Evolutionary conservation across 2,797 vertebrate genomes (phyloP), one percentile per base, ranked within the genome.

Genomic region (Hoplostethus mediterraneus): DNA sequence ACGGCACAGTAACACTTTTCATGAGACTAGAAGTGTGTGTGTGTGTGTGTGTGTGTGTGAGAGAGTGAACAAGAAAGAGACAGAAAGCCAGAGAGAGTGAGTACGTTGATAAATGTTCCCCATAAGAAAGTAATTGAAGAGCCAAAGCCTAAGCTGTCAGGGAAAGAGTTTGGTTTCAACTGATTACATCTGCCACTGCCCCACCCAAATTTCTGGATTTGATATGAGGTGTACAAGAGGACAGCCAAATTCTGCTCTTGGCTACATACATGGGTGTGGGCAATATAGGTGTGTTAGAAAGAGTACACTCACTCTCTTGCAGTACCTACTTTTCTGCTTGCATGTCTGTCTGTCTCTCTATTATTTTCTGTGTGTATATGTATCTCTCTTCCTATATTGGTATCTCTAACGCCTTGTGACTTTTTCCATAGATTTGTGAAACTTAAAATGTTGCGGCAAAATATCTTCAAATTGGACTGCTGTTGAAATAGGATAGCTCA

Each of bases 121-220:
- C 28, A 77, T 80, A 57, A 74, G 31, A 56, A 65, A 63, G 67
- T 68, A 49, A 68, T 49, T 48, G 58, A 52, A 64, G 68, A 63
- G 49, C 71, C 66, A 36, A 6, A 38, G 33, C 62, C 5, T n/a
- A 31, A 28, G 63, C 40, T 45, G 60, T 73, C 63, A 62, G 63
- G 45, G 70, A 48, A 77, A 73, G 75, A 63, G 30, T 84, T 87
- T 65, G 65, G 66, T 87, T 88, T 87, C 77, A 82, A 51, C 21
- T 79, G 51, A 81, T 79, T 72, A 82, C 38, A 54, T 54, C 79
- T 71, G 53, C 49, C 12, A 6, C 30, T 49, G 40, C 62, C 28
- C 58, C 66, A 80, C 52, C 82, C 78, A 59, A 17, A 73, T 54
- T 73, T 63, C 40, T 84, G 71, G 79, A 73, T 73, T 75, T 77